A percentile compares a stretch with the other conserved stretches of the same genome.
Conservation (phyloP, 2,888 invertebrate species). For the Elysia crispata region DNA sequence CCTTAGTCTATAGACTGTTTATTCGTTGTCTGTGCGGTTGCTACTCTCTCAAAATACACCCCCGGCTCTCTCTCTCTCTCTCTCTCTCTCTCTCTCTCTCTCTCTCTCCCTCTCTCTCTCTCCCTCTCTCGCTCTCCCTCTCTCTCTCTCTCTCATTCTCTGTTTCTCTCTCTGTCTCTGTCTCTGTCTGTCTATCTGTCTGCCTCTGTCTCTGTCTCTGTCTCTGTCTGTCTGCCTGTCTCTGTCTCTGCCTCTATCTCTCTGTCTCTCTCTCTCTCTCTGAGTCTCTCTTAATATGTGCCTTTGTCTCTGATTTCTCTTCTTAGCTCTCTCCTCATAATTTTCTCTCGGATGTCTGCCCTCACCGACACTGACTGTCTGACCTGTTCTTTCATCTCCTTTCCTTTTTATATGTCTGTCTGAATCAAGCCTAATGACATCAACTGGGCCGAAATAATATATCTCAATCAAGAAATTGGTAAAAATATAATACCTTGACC, state of each 20-base stretch:
- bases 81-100: not conserved
- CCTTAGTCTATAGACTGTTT: too few species aligned
- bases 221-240: not conserved
- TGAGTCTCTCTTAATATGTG: not conserved
- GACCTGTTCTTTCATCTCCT: not conserved
- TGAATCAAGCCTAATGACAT: too few species aligned
- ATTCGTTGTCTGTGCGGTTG: too few species aligned
- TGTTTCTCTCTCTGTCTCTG: not conserved
- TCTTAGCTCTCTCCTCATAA: not conserved
- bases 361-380: not conserved
- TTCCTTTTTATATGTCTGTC: constrained; percentile 9
- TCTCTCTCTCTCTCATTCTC: not conserved
- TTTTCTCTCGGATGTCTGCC: too few species aligned
- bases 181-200: not conserved
- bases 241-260: too few species aligned
- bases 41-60: too few species aligned
- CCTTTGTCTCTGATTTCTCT: not conserved
- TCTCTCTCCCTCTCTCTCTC: not conserved
- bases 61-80: too few species aligned
- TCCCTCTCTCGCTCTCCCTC: not conserved
- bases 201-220: too few species aligned
- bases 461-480: too few species aligned
- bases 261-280: not conserved
- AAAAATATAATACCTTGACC: too few species aligned
- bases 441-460: too few species aligned